Evolutionary conservation across 2,888 invertebrate genomes (phyloP).

Genomic region (Minunthozetes semirufus): DNA sequence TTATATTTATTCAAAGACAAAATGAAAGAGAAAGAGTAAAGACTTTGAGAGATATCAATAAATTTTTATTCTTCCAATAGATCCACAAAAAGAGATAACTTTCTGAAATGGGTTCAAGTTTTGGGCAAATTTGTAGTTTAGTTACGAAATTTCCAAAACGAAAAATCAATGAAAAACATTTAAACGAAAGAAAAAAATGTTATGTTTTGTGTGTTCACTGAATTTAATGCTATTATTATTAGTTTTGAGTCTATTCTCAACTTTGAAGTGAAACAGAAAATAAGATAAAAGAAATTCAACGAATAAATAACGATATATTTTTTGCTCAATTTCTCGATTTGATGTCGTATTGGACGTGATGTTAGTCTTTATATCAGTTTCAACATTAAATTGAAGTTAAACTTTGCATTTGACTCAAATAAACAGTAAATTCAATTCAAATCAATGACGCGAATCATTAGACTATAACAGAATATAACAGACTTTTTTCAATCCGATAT

Average conservation of each 20-base stretch:
- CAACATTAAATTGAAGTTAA: background rate
- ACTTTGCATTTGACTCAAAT: constrained; percentile 3
- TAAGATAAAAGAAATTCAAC: background rate
- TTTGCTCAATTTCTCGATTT: background rate
- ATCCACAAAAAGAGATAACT: too few species aligned
- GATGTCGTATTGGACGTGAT: background rate
- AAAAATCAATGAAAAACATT: too few species aligned
- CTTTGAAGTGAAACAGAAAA: background rate
- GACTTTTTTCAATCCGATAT: too few species aligned
- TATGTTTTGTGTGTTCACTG: too few species aligned
- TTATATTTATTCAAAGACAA: too few species aligned
- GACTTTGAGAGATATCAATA: too few species aligned
- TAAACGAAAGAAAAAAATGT: too few species aligned
- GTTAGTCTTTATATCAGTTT: background rate
- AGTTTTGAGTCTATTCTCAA: background rate
- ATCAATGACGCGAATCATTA: constrained; percentile 17
- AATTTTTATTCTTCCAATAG: too few species aligned
- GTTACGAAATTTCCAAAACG: too few species aligned
- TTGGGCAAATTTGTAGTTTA: too few species aligned
- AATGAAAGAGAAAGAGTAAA: too few species aligned
- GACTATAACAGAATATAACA: background rate
- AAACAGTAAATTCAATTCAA: constrained; percentile 8
- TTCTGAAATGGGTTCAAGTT: too few species aligned
- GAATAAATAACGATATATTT: constrained; percentile 9
- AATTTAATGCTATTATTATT: background rate